phyloP scores from a whole-genome alignment of 2,888 invertebrate genomes.

The Gnatocerus cornutus region DNA sequence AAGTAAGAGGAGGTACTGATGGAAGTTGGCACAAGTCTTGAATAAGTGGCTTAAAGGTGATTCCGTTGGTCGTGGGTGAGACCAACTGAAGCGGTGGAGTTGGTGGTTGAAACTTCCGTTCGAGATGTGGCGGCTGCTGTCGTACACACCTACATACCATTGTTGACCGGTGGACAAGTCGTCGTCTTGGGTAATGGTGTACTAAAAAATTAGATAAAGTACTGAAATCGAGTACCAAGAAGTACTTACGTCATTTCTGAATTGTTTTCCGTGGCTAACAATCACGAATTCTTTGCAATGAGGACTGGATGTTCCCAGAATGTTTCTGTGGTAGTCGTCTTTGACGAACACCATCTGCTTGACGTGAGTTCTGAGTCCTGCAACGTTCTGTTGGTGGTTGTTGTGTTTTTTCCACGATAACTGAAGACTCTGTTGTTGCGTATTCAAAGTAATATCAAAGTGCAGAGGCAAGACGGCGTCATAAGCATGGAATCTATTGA shows the following conservation, averaged over 20 bases:
- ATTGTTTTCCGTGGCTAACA: constrained; percentile 63
- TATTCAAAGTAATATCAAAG: constrained; percentile 60
- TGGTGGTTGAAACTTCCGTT: constrained; percentile 24
- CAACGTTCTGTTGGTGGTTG: constrained; percentile 56
- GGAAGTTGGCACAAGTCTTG: constrained; percentile 42
- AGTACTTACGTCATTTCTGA: constrained; percentile 59
- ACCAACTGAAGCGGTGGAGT: constrained; percentile 7
- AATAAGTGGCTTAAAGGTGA: constrained; percentile 44
- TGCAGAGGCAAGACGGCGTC: constrained; percentile 65
- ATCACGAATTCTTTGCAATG: constrained; percentile 61
- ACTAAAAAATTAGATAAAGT: constrained; percentile 45
- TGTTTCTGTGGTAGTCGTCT: constrained; percentile 57
- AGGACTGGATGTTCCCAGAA: constrained; percentile 63
- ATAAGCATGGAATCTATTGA: constrained; percentile 61
- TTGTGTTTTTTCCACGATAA: constrained; percentile 62
- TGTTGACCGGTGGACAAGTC: constrained; percentile 31
- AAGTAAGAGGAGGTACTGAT: constrained; percentile 31
- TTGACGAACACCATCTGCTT: constrained; percentile 65
- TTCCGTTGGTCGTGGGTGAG: constrained; percentile 27
- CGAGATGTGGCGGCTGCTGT: constrained; percentile 23
- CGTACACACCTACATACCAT: constrained; percentile 31
- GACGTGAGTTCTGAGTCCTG: constrained; percentile 63
- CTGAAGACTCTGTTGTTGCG: constrained; percentile 61
- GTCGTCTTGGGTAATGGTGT: constrained; percentile 26
- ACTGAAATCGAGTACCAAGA: constrained; percentile 29